Evolutionary conservation across 1,140 invertebrate species (phyloP).

Genomic region (Pseudomyrmex concolor): DNA sequence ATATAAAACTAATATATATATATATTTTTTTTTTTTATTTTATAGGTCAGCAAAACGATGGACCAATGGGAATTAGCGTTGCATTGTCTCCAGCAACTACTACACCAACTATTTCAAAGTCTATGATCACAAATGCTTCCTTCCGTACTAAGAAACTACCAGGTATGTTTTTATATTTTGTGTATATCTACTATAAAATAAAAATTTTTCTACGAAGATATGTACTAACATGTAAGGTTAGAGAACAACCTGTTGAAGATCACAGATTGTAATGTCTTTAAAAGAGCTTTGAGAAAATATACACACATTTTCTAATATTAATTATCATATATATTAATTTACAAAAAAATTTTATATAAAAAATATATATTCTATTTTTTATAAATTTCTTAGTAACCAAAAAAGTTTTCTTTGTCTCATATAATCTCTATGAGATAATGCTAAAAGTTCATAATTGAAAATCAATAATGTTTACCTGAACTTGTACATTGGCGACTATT

Average conservation of each 20-base stretch:
- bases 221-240: not conserved
- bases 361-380: slow-evolving; percentile 4
- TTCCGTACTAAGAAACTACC: slow-evolving; percentile 98
- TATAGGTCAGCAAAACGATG: slow-evolving; percentile 90
- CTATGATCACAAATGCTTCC: slow-evolving; percentile 98
- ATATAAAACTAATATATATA: slow-evolving; percentile 1
- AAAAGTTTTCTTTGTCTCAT: slow-evolving; percentile 14
- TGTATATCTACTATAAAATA: slow-evolving; percentile 51
- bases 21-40: slow-evolving; percentile 33
- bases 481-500: slow-evolving; percentile 36
- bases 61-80: slow-evolving; percentile 92
- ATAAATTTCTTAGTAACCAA: not conserved
- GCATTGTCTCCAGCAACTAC: slow-evolving; percentile 92
- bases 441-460: not conserved
- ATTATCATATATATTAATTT: slow-evolving; percentile 36
- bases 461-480: slow-evolving; percentile 21
- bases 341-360: not conserved
- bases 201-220: slow-evolving; percentile 38
- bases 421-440: not conserved
- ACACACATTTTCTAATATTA: not conserved
- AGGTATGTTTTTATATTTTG: slow-evolving; percentile 85
- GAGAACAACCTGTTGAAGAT: not conserved
- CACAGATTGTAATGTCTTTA: slow-evolving; percentile 22
- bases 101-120: slow-evolving; percentile 93
- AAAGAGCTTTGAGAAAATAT: slow-evolving; percentile 18